Percentiles rank a stretch among this genome's conserved stretches.
These are phyloP conservation scores for Drosophila borealis DNA, from an alignment of 2,888 invertebrate species.

Conservation along the genomic window DNA sequence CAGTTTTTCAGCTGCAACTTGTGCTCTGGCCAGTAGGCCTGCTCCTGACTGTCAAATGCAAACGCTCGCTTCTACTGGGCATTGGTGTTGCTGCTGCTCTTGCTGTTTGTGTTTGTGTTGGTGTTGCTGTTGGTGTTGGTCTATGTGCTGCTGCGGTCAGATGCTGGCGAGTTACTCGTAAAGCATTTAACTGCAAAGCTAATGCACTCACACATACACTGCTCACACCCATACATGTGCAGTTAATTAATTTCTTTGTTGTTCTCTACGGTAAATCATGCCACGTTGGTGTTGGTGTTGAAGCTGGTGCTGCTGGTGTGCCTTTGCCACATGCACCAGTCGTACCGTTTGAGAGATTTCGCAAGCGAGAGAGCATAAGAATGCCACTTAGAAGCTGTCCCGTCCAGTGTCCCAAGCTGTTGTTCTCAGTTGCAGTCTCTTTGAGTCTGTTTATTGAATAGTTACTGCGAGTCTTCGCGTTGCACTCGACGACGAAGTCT, in stretches of 20 bases:
- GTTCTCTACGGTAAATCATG: slow-evolving; percentile 79
- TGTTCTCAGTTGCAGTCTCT: slow-evolving; percentile 37
- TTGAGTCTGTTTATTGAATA: slow-evolving; percentile 55
- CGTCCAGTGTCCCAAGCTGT: slow-evolving; percentile 9
- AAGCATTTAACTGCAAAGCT: slow-evolving; percentile 76
- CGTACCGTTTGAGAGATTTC: slow-evolving; percentile 50
- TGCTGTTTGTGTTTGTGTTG: slow-evolving; percentile 26
- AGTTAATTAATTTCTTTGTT: slow-evolving; percentile 81
- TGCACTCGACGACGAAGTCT: slow-evolving; percentile 50
- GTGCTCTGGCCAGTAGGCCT: slow-evolving; percentile 43
- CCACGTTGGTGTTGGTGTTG: slow-evolving; percentile 52
- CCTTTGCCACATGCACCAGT: slow-evolving; percentile 26
- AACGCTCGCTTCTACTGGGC: slow-evolving; percentile 41
- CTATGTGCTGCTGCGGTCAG: slow-evolving; percentile 40
- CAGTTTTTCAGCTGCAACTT: slow-evolving; percentile 54
- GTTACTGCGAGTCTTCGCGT: slow-evolving; percentile 48
- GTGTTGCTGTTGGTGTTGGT: slow-evolving; percentile 14
- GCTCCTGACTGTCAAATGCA: slow-evolving; percentile 74
- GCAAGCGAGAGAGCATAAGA: slow-evolving; percentile 40
- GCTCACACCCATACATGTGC: slow-evolving; percentile 59
- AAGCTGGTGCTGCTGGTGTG: slow-evolving; percentile 31
- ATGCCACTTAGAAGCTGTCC: slow-evolving; percentile 44
- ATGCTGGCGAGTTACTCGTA: slow-evolving; percentile 61
- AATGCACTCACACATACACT: slow-evolving; percentile 64
- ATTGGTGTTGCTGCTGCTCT: slow-evolving; percentile 13